Conservation (phyloP, 2,797 vertebrate species). For the Mormyrus proboscirostris region DNA sequence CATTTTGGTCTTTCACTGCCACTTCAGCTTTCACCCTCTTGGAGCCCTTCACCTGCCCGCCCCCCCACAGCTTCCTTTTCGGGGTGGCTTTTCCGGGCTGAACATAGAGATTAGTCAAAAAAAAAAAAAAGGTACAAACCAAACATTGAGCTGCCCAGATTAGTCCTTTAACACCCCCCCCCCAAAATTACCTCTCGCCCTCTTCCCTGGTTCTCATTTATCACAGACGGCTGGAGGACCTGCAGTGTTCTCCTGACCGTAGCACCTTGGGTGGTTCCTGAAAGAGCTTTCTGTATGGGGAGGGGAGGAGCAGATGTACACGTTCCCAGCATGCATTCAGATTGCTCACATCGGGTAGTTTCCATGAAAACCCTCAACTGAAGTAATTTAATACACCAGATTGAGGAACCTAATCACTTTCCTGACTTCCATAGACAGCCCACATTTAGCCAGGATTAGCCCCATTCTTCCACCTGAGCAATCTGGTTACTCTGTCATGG, state of each 20-base stretch:
- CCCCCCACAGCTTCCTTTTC: conserved; percentile 72
- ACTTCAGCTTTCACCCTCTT: conserved; percentile 70
- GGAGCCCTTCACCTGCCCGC: conserved; percentile 58
- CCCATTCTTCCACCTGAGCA: conserved; percentile 46
- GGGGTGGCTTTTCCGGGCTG: conserved; percentile 53
- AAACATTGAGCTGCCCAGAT: neutral
- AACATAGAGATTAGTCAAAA: neutral
- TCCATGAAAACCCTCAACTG: neutral
- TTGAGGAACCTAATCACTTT: conserved; percentile 23
- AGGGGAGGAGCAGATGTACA: neutral
- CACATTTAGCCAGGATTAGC: conserved; percentile 56
- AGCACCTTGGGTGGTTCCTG: conserved; percentile 39
- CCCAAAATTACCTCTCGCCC: conserved; percentile 60
- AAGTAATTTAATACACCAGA: conserved; percentile 13
- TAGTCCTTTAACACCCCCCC: neutral
- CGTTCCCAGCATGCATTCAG: neutral
- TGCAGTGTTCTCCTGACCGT: conserved; percentile 70
- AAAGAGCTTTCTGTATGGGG: conserved; percentile 62
- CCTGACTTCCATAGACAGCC: conserved; percentile 39
- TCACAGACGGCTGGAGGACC: conserved; percentile 75
- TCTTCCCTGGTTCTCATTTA: conserved; percentile 66
- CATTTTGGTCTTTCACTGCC: conserved; percentile 55
- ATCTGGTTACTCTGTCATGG: conserved; percentile 64
- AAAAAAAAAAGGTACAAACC: neutral
- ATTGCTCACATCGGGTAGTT: neutral